Base-by-base conservation (phyloP, 1,140 invertebrate species). In the Monomorium pharaonis region DNA sequence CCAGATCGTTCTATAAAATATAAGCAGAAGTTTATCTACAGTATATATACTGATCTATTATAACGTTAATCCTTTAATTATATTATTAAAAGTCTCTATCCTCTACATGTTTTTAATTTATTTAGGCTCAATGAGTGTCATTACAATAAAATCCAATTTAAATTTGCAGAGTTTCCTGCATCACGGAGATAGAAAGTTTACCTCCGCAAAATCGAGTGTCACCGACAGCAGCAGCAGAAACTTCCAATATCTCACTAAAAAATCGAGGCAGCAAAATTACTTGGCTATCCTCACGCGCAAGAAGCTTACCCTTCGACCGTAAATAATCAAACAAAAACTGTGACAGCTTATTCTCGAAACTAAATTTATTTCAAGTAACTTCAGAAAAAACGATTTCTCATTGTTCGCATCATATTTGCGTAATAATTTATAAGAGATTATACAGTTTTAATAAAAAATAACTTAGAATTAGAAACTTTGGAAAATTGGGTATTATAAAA, bases 181-280 rank as follows among this genome's bases (percentile, higher is more conserved):
- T 42, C 70, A 30, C 44, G 72, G 33, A 56, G 70, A 84, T 77
- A 84, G 70, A 84, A 90, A 88, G 85, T 91, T 89, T 86, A 58
- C 85, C 62, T 54, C 76, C 54, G 63, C 80, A 85, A 67, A 85
- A 83, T 88, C 78, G 78, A 70, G 78, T 85, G 78, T 58, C 62
- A 77, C 47, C 78, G 63, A 77, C 86, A 90, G 63, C 86, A 88
- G 86, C 72, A 72, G 76, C 65, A 84, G 74, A 86, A 76, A 69
- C 86, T 65, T 84, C 72, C 70, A 58, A 76, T 75, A 84, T 76
- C 72, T 76, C 30, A 37, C 81, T 83, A 83, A 83, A 83, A 83
- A 83, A 83, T 83, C 67, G 37, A 72, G 67, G 37, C 51, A 58
- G 67, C 67, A 72, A 83, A 83, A 83, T 83, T 83, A 72, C 78